phyloP scores from a whole-genome alignment of 2,888 invertebrate genomes.

The Dasysyrphus albostriatus region DNA sequence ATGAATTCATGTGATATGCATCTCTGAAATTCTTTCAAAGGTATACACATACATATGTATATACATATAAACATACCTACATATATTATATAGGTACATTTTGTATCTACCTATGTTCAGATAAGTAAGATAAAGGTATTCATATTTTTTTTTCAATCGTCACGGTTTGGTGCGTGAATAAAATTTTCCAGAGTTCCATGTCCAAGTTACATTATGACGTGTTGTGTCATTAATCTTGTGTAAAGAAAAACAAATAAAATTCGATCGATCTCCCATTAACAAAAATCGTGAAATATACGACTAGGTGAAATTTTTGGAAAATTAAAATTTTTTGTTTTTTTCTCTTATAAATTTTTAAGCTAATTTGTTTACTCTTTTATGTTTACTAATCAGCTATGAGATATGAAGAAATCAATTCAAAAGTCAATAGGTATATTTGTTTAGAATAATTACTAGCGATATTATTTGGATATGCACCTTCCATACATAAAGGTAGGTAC shows the following conservation, averaged over 20 bases:
- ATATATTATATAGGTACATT: no score
- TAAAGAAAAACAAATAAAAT: conserved; percentile 42
- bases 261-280: conserved; percentile 20
- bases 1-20: conserved; percentile 51
- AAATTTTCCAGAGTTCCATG: conserved; percentile 55
- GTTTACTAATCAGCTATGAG: background rate
- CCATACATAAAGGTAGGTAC: no score
- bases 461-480: no score
- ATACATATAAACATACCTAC: background rate
- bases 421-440: background rate
- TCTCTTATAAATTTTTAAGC: background rate
- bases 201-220: conserved; percentile 59
- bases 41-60: background rate
- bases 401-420: background rate
- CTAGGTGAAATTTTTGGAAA: conserved; percentile 42
- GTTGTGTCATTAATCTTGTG: conserved; percentile 70
- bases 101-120: no score
- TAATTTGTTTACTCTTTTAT: conserved; percentile 5
- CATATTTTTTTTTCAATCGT: conserved; percentile 22
- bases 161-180: conserved; percentile 45
- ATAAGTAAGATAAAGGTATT: conserved; percentile 2
- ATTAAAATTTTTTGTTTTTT: conserved; percentile 25
- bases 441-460: no score
- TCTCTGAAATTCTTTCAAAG: conserved; percentile 39
- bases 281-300: background rate